Conservation (phyloP, 2,888 invertebrate species). For the Epinotia nisella region DNA sequence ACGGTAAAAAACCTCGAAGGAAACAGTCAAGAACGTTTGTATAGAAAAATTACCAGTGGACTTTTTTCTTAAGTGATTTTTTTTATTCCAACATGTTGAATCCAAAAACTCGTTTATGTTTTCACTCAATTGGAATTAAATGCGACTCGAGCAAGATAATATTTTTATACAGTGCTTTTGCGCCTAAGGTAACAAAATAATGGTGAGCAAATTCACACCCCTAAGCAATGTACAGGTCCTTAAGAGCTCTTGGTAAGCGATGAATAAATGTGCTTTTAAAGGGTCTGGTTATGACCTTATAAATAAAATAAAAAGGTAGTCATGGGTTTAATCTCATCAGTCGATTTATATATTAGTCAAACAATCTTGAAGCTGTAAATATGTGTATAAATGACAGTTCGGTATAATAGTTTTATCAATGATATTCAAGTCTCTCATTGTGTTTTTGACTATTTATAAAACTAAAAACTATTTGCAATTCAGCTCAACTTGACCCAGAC, state of each 20-base stretch:
- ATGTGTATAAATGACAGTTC: too few relatives aligned
- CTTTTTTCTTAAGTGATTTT: too few relatives aligned
- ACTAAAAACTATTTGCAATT: too few relatives aligned
- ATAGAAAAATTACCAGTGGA: too few relatives aligned
- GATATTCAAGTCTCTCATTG: too few relatives aligned
- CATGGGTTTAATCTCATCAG: too few relatives aligned
- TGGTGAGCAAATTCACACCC: conserved; percentile 1
- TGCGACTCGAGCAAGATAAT: conserved; percentile 5
- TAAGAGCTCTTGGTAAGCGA: neutral
- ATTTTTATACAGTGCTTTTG: conserved; percentile 4
- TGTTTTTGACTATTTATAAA: too few relatives aligned
- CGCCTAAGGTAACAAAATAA: neutral
- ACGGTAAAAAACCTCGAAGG: too few relatives aligned
- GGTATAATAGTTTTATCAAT: too few relatives aligned
- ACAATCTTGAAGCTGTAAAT: neutral
- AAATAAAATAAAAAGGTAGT: neutral
- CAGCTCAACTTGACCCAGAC: too few relatives aligned
- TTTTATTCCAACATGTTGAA: too few relatives aligned
- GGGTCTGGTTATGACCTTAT: neutral
- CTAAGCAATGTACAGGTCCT: neutral
- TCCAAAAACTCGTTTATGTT: conserved; percentile 6
- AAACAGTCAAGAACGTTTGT: too few relatives aligned
- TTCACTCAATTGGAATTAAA: conserved; percentile 10
- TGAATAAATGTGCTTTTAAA: neutral
- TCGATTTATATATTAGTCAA: neutral